Evolutionary conservation across 1,140 invertebrate genomes (phyloP).

Genomic region (Nylanderia fulva): DNA sequence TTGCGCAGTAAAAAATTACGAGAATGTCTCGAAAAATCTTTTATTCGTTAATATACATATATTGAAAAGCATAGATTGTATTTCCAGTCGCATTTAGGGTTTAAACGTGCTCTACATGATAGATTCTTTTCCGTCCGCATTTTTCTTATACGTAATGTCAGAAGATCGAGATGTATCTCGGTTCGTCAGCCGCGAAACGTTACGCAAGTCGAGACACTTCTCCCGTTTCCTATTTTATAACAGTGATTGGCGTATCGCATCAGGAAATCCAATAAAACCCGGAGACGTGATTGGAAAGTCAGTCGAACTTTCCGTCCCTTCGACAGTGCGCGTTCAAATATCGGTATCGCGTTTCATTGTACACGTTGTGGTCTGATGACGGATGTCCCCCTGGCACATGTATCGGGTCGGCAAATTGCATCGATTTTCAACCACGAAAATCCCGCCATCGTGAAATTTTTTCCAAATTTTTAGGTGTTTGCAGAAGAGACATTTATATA

Average conservation of each 20-base stretch:
- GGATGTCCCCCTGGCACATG: conserved; percentile 17
- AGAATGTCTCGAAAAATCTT: background rate
- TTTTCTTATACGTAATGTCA: conserved; percentile 18
- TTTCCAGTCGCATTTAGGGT: background rate
- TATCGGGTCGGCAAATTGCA: conserved; percentile 21
- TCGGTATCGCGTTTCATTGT: conserved; percentile 39
- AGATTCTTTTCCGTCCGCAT: background rate
- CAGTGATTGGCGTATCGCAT: conserved; percentile 50
- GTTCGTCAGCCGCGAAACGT: conserved; percentile 23
- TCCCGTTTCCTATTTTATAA: conserved; percentile 54
- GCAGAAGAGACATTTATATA: background rate
- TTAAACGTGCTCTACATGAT: background rate
- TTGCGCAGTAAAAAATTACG: background rate
- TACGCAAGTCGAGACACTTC: conserved; percentile 45
- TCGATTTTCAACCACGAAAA: conserved; percentile 25
- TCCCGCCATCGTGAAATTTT: background rate
- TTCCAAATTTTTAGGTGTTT: conserved; percentile 4
- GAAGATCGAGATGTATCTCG: conserved; percentile 13
- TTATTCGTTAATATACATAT: background rate
- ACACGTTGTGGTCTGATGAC: conserved; percentile 41
- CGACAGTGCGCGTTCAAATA: conserved; percentile 16
- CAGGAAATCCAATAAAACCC: conserved; percentile 46
- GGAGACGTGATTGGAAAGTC: conserved; percentile 56
- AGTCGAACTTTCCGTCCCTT: conserved; percentile 31
- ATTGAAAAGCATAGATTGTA: background rate